Evolutionary conservation across 1,140 invertebrate genomes (phyloP).

Genomic region (Drosophila gunungcola): DNA sequence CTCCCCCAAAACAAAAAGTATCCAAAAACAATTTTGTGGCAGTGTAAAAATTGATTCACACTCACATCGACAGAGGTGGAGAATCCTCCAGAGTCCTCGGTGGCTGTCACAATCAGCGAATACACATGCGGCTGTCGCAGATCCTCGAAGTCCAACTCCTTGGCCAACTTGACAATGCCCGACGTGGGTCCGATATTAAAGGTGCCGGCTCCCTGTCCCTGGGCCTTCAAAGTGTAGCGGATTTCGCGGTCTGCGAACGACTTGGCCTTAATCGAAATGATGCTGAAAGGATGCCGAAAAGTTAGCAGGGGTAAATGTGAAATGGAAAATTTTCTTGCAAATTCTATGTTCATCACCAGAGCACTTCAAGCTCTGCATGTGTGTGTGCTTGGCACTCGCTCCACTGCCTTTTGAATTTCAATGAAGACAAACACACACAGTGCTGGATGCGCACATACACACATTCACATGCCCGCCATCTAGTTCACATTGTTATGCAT

Average conservation of each 20-base stretch:
- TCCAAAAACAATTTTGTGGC: no score
- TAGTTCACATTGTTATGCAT: conserved; percentile 57
- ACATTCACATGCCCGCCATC: conserved; percentile 36
- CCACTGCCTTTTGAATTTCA: conserved; percentile 81
- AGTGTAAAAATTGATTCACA: conserved; percentile 35
- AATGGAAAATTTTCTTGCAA: conserved; percentile 68
- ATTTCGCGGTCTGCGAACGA: conserved; percentile 98
- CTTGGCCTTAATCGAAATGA: conserved; percentile 98
- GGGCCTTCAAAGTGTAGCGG: conserved; percentile 95
- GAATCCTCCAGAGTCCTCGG: conserved; percentile 97
- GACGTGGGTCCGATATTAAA: conserved; percentile 97
- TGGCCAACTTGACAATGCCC: conserved; percentile 96
- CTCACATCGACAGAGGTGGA: conserved; percentile 96
- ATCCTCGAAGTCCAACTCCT: conserved; percentile 98
- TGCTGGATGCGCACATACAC: conserved; percentile 4
- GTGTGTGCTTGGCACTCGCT: conserved; percentile 49
- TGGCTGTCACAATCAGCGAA: conserved; percentile 95
- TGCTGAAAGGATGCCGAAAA: conserved; percentile 83
- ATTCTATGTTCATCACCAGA: conserved; percentile 40
- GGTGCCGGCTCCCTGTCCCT: conserved; percentile 96
- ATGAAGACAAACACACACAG: conserved; percentile 48
- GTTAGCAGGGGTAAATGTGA: conserved; percentile 48
- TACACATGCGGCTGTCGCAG: conserved; percentile 96
- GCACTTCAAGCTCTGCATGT: conserved; percentile 17
- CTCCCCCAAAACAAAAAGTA: no score